These are phyloP conservation scores for Acleris holmiana DNA, from an alignment of 2,888 invertebrate genomes.

Conservation along the genomic window DNA sequence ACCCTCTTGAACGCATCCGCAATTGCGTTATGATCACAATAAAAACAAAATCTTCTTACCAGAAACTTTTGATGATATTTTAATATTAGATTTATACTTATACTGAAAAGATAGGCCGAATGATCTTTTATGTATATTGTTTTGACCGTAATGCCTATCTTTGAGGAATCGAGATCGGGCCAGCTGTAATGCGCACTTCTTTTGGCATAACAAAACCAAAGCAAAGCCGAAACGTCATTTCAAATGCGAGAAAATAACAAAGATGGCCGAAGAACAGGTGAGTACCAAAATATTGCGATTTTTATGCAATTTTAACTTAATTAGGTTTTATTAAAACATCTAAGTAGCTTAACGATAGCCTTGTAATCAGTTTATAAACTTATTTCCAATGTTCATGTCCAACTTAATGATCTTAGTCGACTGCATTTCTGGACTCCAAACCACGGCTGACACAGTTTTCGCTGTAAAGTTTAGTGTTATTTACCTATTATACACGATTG, in stretches of 20 bases:
- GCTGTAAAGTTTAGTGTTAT: constrained; percentile 27
- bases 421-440: constrained; percentile 32
- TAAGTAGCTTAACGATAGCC: constrained; percentile 32
- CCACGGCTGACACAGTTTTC: constrained; percentile 34
- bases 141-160: no score
- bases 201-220: constrained; percentile 13
- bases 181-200: constrained; percentile 14
- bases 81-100: constrained; percentile 10
- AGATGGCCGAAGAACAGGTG: constrained; percentile 93
- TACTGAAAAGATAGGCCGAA: no score
- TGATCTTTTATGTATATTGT: no score
- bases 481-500: constrained; percentile 33
- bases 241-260: constrained; percentile 84
- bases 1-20: constrained; percentile 15
- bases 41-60: background rate
- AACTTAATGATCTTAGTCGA: constrained; percentile 24
- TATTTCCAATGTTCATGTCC: constrained; percentile 19
- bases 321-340: constrained; percentile 43
- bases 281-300: constrained; percentile 81
- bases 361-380: constrained; percentile 12
- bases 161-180: background rate
- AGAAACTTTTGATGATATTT: constrained; percentile 40
- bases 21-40: constrained; percentile 26
- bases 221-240: constrained; percentile 66
- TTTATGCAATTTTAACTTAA: constrained; percentile 67